Evolutionary conservation across 2,888 invertebrate genomes (phyloP), one percentile per base, ranked within the genome.

Genomic region (Amiota communis): DNA sequence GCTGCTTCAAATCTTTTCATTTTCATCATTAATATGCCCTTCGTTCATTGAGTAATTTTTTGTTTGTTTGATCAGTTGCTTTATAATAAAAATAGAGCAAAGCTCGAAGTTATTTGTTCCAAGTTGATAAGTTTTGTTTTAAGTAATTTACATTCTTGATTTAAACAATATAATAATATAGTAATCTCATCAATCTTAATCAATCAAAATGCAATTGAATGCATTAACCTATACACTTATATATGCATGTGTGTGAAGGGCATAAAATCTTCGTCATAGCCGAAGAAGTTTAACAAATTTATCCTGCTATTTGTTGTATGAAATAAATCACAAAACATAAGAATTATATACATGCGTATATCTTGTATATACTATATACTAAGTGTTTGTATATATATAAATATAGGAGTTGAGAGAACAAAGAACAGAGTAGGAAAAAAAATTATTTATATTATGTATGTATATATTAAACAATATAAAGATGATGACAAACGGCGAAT

Each of bases 291-390:
- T 47, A 61, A 70, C 57, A 70, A 57, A 61, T 61, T 65, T 63
- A 15, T 63, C 20, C 51, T 71, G 63, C 0, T 36, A 36, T 36
- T 36, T 57, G 17, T 13, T 48, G 49, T 65, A 67, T 67, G 67
- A 51, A 67, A 51, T 68, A 68, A 68, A 68, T 68, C 67, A 68
- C 67, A 68, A 65, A 68, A 64, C 49, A 68, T n/a, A 49, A 67
- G 67, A 68, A 68, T 63, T 15, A 68, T 53, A 17, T 68, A 67
- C 36, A 17, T 68, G 51, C 36, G 12, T 63, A 1, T 63, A 61
- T 63, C 36, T 2, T 23, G 4, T 51, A 4, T 51, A 53, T 8
- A 23, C 23, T 23, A 53, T 4, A 51, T 51, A 51, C n/a, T 51
- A 53, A n/a, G 12, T 53, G 12, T 53, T 12, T n/a, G n/a, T 53